These are phyloP conservation scores for Parnassius smintheus DNA, from an alignment of 2,888 invertebrate species.

Conservation along the genomic window DNA sequence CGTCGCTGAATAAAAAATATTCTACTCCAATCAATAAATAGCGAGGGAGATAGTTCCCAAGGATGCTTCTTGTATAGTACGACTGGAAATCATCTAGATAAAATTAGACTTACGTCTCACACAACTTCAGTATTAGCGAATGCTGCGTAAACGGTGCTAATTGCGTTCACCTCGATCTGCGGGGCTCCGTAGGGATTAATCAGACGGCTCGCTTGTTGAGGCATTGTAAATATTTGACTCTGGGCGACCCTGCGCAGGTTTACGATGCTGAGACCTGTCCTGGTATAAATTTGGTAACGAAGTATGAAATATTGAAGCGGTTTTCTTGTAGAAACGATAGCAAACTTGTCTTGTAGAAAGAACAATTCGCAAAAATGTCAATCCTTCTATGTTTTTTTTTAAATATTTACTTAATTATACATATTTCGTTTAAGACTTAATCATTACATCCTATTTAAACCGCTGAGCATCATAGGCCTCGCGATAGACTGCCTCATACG, in stretches of 20 bases:
- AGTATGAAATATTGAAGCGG: too few species aligned
- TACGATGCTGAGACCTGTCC: background rate
- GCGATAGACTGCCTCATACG: too few species aligned
- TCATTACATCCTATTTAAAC: too few species aligned
- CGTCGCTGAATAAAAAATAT: too few species aligned
- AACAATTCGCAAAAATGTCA: too few species aligned
- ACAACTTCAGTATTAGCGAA: slow-evolving; percentile 8
- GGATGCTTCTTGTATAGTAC: background rate
- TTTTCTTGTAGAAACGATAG: too few species aligned
- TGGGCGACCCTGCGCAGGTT: slow-evolving; percentile 6
- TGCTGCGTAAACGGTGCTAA: slow-evolving; percentile 19
- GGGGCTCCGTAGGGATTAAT: slow-evolving; percentile 24
- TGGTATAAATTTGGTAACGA: background rate
- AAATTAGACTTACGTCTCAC: slow-evolving; percentile 17
- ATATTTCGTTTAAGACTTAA: too few species aligned
- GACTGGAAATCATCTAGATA: background rate
- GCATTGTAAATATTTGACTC: slow-evolving; percentile 13
- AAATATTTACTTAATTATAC: too few species aligned
- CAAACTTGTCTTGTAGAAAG: too few species aligned
- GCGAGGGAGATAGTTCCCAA: background rate
- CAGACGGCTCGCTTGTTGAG: slow-evolving; percentile 3
- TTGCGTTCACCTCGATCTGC: slow-evolving; percentile 19
- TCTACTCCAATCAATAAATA: too few species aligned
- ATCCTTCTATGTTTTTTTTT: too few species aligned
- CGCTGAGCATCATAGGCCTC: too few species aligned